Evolutionary conservation across 2,888 invertebrate species (phyloP), one percentile per base, ranked within the genome.

Genomic region (Palloptera scutellata): DNA sequence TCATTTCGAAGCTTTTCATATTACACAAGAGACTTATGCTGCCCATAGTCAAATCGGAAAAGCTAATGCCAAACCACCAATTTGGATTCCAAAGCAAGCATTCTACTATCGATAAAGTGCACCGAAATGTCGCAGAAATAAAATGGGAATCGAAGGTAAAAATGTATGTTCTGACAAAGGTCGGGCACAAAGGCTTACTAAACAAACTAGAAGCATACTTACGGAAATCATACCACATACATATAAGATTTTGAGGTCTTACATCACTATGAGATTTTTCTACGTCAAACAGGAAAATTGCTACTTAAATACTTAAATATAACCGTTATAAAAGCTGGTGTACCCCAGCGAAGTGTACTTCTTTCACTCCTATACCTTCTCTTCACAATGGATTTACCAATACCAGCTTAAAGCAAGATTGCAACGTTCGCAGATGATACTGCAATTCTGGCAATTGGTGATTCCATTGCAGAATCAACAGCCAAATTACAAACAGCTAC

Each of bases 41-140:
- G 15, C 53, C 53, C 17, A 53, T 53, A 53, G 12, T 53, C 4
- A 12, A 53, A 53, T 53, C 53, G 17, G 15, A 53, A 17, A 53
- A 53, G 5, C 17, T 4, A 53, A 53, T 53, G 3, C 53, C 19
- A 9, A 53, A 4, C 5, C 53, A 53, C 19, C 53, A 53, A 53
- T 53, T 53, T 53, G 17, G 53, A 17, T 53, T 53, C 17, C 53
- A 19, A 1, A 8, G 19, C 8, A 53, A 17, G 17, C 53, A 53
- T 8, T 53, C 53, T n/a, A 53, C 19, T 9, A 53, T 53, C 1
- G 58, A 58, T 12, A 41, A 41, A 58, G 58, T 58, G 30, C 58
- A 58, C 40, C 5, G 58, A 41, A 58, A 30, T 30, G 40, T 58
- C 1, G n/a, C 30, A 2, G 17, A 58, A 58, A 58, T 41, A 3